phyloP scores from a whole-genome alignment of 2,888 invertebrate species.

The Diarsia brunnea region DNA sequence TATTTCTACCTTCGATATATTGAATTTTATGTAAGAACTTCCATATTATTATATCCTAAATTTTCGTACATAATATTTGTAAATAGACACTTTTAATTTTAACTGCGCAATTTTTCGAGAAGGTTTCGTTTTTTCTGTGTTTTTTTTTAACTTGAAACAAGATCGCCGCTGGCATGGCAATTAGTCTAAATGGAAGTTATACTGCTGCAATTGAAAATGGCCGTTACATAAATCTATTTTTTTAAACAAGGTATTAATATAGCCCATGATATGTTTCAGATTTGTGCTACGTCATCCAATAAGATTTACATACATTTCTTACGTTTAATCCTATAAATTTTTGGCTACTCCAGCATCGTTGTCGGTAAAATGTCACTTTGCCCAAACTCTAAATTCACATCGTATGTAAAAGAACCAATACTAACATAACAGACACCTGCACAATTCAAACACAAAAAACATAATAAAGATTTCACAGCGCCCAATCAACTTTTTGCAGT shows the following conservation, averaged over 20 bases:
- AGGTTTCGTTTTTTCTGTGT: background rate
- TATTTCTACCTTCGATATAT: constrained; percentile 20
- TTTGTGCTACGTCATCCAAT: background rate
- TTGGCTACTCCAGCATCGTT: background rate
- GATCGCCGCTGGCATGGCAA: background rate
- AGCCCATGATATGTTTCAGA: background rate
- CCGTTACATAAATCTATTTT: background rate
- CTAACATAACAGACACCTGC: background rate
- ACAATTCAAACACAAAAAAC: background rate
- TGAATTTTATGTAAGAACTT: background rate
- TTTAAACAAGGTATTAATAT: background rate
- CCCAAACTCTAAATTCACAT: background rate
- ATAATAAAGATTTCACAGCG: background rate
- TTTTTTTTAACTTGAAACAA: background rate
- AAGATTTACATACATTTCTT: background rate
- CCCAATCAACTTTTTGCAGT: constrained; percentile 36
- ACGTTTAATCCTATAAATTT: background rate
- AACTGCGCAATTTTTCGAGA: background rate
- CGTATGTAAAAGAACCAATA: background rate
- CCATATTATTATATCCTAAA: accelerated
- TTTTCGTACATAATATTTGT: background rate
- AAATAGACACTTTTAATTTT: background rate
- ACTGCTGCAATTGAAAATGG: background rate
- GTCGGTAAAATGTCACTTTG: background rate
- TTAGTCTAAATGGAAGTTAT: background rate